A percentile compares a stretch with the other conserved stretches of the same genome.
Conservation (phyloP, 1,140 invertebrate species). For the Bemisia tabaci region DNA sequence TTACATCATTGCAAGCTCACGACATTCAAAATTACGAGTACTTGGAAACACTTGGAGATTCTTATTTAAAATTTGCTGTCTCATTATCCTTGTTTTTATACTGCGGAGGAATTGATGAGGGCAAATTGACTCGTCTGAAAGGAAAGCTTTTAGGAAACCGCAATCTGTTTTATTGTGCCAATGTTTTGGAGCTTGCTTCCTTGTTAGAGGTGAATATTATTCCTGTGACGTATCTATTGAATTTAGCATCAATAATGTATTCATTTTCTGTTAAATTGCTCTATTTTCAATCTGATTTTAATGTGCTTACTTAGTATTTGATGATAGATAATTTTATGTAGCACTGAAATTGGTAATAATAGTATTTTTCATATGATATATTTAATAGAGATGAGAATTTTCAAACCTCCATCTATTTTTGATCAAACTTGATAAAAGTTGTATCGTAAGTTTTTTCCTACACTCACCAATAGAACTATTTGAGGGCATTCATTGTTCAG, state of each 20-base stretch:
- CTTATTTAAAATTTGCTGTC: slow-evolving; percentile 68
- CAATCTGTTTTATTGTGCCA: slow-evolving; percentile 54
- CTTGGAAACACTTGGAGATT: slow-evolving; percentile 74
- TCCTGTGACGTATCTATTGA: neutral
- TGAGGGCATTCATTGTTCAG: too few relatives aligned
- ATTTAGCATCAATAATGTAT: too few relatives aligned
- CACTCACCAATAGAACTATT: too few relatives aligned
- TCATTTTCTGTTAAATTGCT: too few relatives aligned
- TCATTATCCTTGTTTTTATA: slow-evolving; percentile 56
- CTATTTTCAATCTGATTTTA: slow-evolving; percentile 14
- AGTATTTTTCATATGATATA: too few relatives aligned
- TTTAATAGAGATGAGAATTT: too few relatives aligned
- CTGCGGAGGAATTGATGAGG: slow-evolving; percentile 56
- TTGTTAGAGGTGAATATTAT: slow-evolving; percentile 30
- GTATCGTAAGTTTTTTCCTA: too few relatives aligned
- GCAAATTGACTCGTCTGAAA: slow-evolving; percentile 59
- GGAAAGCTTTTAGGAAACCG: slow-evolving; percentile 64
- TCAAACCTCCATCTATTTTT: too few relatives aligned
- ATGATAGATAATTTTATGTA: neutral
- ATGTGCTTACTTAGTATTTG: slow-evolving; percentile 2
- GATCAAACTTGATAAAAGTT: too few relatives aligned
- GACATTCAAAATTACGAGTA: slow-evolving; percentile 74
- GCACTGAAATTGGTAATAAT: neutral
- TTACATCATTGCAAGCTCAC: slow-evolving; percentile 52
- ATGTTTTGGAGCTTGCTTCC: slow-evolving; percentile 33